Conservation (phyloP, 2,113 vertebrate genomes). For the Aspidoscelis tigris region DNA sequence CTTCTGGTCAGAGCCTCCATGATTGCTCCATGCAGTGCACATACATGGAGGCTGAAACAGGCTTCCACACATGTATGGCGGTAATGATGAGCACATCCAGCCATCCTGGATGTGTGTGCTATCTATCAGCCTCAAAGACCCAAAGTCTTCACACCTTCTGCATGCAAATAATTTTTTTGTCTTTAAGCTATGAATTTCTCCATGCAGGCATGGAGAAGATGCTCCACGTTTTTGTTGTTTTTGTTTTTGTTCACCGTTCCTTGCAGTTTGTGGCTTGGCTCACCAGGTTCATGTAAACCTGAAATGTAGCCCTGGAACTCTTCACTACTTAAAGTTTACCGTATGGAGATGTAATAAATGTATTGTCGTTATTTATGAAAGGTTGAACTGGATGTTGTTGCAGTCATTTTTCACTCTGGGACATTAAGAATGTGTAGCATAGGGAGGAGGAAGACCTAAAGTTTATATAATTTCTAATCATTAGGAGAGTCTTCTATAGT, state of each 20-base stretch:
- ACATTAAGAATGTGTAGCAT: background rate
- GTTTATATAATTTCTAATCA: background rate
- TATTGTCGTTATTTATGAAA: background rate
- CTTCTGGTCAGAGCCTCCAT: too few relatives aligned
- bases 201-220: background rate
- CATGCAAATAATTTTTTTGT: background rate
- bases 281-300: background rate
- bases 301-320: background rate
- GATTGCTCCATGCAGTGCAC: too few relatives aligned
- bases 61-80: too few relatives aligned
- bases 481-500: fast-evolving
- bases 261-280: background rate
- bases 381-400: background rate
- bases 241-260: too few relatives aligned
- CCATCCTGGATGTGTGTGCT: too few relatives aligned
- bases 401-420: background rate
- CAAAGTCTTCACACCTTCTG: background rate
- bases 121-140: too few relatives aligned
- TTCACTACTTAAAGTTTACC: background rate
- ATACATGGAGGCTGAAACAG: too few relatives aligned
- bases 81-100: too few relatives aligned
- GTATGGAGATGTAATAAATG: background rate
- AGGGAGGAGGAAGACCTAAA: background rate
- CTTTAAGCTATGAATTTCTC: background rate
- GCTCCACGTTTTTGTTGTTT: too few relatives aligned